A percentile compares a stretch with the other conserved stretches of the same genome.
Evolutionary conservation across 2,888 invertebrate species (phyloP).

Genomic region (Clostera curtula): DNA sequence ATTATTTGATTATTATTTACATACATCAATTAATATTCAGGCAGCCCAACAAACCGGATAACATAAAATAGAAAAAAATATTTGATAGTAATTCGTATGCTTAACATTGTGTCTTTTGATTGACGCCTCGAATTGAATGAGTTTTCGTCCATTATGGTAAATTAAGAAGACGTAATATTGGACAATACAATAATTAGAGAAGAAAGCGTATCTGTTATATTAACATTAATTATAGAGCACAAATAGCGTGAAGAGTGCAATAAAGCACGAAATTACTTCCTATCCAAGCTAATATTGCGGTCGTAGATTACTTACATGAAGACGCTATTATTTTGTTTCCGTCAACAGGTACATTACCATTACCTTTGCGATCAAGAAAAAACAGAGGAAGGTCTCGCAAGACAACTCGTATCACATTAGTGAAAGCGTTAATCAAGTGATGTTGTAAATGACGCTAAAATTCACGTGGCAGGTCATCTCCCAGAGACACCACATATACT

Average conservation of each 20-base stretch:
- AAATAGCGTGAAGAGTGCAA: conserved; percentile 56
- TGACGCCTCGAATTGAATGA: conserved; percentile 19
- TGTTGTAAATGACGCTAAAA: too few relatives aligned
- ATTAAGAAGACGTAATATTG: conserved; percentile 10
- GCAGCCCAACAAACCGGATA: conserved; percentile 41
- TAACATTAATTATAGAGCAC: conserved; percentile 48
- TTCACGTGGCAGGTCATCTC: conserved; percentile 2
- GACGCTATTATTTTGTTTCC: conserved; percentile 9
- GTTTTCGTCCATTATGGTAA: too few relatives aligned
- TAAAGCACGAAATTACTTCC: conserved; percentile 65
- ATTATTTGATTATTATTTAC: conserved; percentile 16
- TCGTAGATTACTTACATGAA: conserved; percentile 26
- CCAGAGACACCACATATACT: conserved; percentile 9
- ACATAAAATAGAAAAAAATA: conserved; percentile 30
- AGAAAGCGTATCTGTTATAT: conserved; percentile 57
- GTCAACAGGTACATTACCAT: too few relatives aligned
- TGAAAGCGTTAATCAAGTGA: too few relatives aligned
- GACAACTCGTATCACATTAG: too few relatives aligned
- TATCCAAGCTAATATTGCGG: conserved; percentile 36
- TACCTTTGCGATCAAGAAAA: too few relatives aligned
- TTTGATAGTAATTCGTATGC: conserved; percentile 23
- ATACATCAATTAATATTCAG: conserved; percentile 52
- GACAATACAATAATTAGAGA: conserved; percentile 27
- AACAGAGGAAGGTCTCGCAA: too few relatives aligned
- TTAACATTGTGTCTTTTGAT: conserved; percentile 27